Base-by-base conservation (phyloP, 1,140 invertebrate genomes). In the Asobara japonica region DNA sequence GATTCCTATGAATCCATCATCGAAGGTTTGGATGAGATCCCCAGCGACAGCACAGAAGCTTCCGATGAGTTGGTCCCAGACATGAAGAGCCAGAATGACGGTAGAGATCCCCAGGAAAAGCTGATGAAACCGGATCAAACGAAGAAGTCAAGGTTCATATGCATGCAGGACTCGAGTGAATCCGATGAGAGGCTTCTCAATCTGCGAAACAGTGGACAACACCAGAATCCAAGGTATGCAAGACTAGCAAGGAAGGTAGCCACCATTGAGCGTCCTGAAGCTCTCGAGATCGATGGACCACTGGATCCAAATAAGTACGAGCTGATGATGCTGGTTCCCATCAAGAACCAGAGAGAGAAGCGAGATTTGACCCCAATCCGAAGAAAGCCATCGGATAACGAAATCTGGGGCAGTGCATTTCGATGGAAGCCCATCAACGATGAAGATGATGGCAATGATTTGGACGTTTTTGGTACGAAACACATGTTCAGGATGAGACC, bases 341-440 rank as follows among this genome's bases (percentile, higher is more conserved):
- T 72, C 16, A 61, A 30, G 38, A 31, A 36, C 7, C 36, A 41
- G 36, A 20, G 69, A 10, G 25, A 31, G 38, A 31, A 22, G 30
- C 18, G 45, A 65, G 38, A 7, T 22, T 33, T 1, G 31, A 36
- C n/a, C 8, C n/a, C 22, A 36, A 45, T 66, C 10, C 3, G 3
- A 41, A 62, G 29, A 11, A 16, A 2, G 3, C 3, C 30, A 31
- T 10, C 8, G 3, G 27, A 62, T 13, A 62, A 62, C 31, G 73
- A 74, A 27, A 71, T 77, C 62, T 71, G 72, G 74, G 62, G 56
- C 8, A 73, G 60, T 16, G 62, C 72, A 60, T 51, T 13, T 61
- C 69, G 69, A 72, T 74, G 62, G 73, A 70, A 22, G 41, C 74
- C 11, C 72, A 77, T 29, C 74, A 76, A 61, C 45, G 71, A 56